Base-by-base conservation (phyloP, 2,888 invertebrate genomes). In the Trachelus iudaicus region DNA sequence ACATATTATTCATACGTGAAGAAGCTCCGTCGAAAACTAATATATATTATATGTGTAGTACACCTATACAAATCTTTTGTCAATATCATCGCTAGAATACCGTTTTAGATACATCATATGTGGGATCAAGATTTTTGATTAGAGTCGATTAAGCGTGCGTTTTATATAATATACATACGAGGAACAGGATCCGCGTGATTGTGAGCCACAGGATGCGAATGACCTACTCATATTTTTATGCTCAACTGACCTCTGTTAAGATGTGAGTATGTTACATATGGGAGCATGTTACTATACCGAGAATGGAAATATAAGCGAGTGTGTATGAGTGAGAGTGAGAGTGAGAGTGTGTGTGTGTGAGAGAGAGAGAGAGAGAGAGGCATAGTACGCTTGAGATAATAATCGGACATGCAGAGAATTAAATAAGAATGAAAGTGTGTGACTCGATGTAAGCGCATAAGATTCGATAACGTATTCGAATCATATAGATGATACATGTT, bases 401-500 rank as follows among this genome's bases (percentile, higher is more conserved):
- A 23, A 56, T 56, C 23, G 23, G 23, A 56, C 56, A 56, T 23
- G 56, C 9, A 56, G 56, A 23, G 56, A 56, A 56, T 56, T 23
- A 56, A 56, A 56, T 56, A 9, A 23, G 56, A 56, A 56, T 56
- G 56, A 56, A 56, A 56, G 23, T 56, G 56, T 56, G 56, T 56
- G 56, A 56, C 23, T 23, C 56, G 1, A 56, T 56, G 56, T 56
- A 23, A 23, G 15, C 23, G 56, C 56, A 56, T 56, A 56, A 56
- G 56, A 56, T 1, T 56, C 23, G 23, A 56, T 56, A 56, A 23
- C 6, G 56, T 56, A 56, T 56, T 56, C 74, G 79, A 69, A 76
- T 76, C 79, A 69, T 35, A 80, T 79, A 79, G 78, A 34, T 79
- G 76, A 80, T 80, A 79, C 77, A 82, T 79, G 83, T 83, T 77